phyloP scores from a whole-genome alignment of 1,140 invertebrate genomes.

The Thaumatotibia leucotreta region DNA sequence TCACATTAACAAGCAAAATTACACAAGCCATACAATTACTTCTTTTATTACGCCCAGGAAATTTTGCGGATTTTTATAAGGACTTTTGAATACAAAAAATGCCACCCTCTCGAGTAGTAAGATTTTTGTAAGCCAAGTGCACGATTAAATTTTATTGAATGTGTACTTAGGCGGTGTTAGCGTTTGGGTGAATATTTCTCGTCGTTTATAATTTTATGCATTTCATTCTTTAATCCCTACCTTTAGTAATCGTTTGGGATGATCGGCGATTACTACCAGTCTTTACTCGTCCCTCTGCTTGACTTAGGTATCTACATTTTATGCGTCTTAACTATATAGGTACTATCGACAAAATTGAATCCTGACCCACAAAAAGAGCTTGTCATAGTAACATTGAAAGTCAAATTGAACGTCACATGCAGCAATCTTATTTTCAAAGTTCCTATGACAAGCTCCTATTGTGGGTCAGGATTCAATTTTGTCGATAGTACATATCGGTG shows the following conservation, averaged over 20 bases:
- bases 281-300: too few species aligned
- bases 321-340: too few species aligned
- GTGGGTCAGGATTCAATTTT: too few species aligned
- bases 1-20: slow-evolving; percentile 53
- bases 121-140: neutral
- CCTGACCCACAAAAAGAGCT: too few species aligned
- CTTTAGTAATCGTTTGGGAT: neutral
- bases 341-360: too few species aligned
- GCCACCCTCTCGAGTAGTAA: slow-evolving; percentile 9
- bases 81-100: slow-evolving; percentile 53
- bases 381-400: too few species aligned
- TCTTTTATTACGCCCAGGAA: slow-evolving; percentile 47
- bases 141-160: slow-evolving; percentile 14
- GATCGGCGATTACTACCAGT: too few species aligned
- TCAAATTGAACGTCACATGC: too few species aligned
- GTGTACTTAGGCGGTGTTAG: neutral
- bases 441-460: too few species aligned
- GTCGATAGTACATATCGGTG: too few species aligned
- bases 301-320: too few species aligned
- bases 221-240: neutral
- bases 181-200: neutral
- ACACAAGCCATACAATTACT: slow-evolving; percentile 58
- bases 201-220: neutral
- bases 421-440: too few species aligned
- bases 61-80: slow-evolving; percentile 57